Evolutionary conservation across 2,797 vertebrate genomes (phyloP), one percentile per base, ranked within the genome.

Genomic region (Bradypus variegatus): DNA sequence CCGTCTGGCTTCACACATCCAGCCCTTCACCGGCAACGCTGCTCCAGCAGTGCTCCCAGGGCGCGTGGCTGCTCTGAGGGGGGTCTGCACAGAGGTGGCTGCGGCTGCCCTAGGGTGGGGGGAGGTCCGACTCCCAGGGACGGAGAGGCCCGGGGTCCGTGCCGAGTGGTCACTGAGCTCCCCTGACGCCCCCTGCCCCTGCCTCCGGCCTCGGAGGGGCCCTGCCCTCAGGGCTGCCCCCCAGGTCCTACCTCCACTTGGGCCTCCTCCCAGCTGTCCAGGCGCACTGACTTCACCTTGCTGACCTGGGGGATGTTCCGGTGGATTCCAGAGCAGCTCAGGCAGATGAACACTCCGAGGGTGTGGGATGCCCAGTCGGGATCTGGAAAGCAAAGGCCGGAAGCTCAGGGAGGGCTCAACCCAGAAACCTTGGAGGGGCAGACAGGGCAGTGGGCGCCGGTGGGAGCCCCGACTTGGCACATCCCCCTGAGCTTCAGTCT

Each of bases 361-460:
- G 98, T 99, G 96, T 99, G 97, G 3, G 99, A 99, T 2, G 98
- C 98, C 99, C 99, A 99, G 95, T 99, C 99, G 0, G 98, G 98
- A 95, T 99, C 99, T 99, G 97, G 12, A 97, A 97, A 36, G 33
- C 69, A 96, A 77, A 92, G 25, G 50, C 29, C 25, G 5, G 65
- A 38, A 0, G 33, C 58, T 70, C 83, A 60, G 19, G n/a, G 80
- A 62, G 33, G 41, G 36, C 67, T 41, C 8, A 1, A 38, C 23
- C 23, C 3, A 60, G 33, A 19, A 67, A 21, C 65, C 58, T 48
- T 18, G 25, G 15, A 8, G 14, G 6, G 38, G 29, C 21, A 50
- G 36, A 48, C 9, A 0, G 0, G 48, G 55, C 4, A 3, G 45
- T 5, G 15, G 27, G 23, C 1, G 60, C 33, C 9, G 50, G 31